Evolutionary conservation across 2,113 vertebrate species (phyloP).

Genomic region (Aldabrachelys gigantea): DNA sequence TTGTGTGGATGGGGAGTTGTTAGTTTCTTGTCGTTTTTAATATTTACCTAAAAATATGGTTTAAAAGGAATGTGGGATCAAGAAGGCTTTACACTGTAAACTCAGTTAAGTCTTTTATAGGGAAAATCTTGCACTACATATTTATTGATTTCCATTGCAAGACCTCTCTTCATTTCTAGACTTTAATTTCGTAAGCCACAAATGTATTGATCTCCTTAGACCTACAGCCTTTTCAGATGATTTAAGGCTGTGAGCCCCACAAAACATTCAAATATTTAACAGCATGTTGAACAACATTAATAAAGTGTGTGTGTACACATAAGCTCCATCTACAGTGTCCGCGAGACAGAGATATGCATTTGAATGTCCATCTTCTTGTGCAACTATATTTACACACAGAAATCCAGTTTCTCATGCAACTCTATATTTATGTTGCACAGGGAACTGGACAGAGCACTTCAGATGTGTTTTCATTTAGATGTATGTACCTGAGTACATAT

Average conservation of each 20-base stretch:
- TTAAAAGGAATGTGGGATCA: background rate
- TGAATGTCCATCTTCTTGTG: background rate
- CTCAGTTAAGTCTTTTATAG: conserved; percentile 16
- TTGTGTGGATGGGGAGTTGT: background rate
- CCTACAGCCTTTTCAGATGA: conserved; percentile 23
- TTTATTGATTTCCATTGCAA: conserved; percentile 24
- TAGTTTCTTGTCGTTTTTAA: background rate
- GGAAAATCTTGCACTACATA: conserved; percentile 23
- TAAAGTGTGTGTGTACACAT: background rate
- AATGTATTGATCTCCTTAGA: background rate
- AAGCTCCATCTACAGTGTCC: background rate
- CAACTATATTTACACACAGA: background rate
- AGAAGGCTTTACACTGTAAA: background rate
- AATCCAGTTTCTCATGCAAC: background rate
- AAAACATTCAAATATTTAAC: background rate
- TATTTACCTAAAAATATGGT: background rate
- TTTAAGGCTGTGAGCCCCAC: background rate
- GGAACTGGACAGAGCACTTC: background rate
- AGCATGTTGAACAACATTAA: background rate
- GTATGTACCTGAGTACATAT: background rate
- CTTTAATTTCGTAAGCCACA: conserved; percentile 41
- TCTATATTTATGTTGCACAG: background rate
- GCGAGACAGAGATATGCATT: background rate
- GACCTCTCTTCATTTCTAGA: conserved; percentile 19
- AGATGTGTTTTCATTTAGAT: background rate